Base-by-base conservation (phyloP, 2,888 invertebrate species). In the Cecidostiba fungosa region DNA sequence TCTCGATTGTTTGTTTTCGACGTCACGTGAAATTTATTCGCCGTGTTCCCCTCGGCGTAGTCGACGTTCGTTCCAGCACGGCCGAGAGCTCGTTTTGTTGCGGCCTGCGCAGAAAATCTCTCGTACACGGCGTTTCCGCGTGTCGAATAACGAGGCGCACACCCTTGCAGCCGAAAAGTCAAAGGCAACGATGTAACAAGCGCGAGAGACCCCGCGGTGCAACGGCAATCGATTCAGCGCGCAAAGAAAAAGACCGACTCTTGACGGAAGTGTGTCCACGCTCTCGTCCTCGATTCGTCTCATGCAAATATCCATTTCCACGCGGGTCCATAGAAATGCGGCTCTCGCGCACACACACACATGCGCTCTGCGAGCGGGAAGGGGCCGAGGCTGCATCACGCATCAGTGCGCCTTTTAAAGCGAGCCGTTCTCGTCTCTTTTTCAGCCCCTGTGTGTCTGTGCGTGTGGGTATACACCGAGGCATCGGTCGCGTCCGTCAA, bases 371-470 rank as follows among this genome's bases (percentile, higher is more conserved):
- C 29, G n/a, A n/a, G 29, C 16, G 50, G 77, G 70, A 73, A 70
- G 73, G 47, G 29, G 16, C 14, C 77, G 29, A n/a, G 36, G 12
- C 26, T 23, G 47, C 80, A 77, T 76, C 91, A 92, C 92, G 93
- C 93, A 92, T 93, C 92, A 90, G 87, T 90, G 92, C 91, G 90
- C 91, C 91, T 91, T 92, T 92, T 91, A 92, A 91, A 92, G 84
- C 91, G 92, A 91, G 84, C 84, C 84, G 70, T 80, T 59, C 59
- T 50, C 77, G 14, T 32, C 84, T 69, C 70, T 43, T 77, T 47
- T 70, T 72, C 70, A 19, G 39, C 80, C 76, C 85, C 54, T 59
- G 10, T 12, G 50, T 23, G n/a, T n/a, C 2, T 10, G 8, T 23
- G 43, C 43, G 39, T 39, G 23, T 39, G 8, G 16, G 39, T 74